Evolutionary conservation across 2,888 invertebrate genomes (phyloP).

Genomic region (Chymomyza fuscimana): DNA sequence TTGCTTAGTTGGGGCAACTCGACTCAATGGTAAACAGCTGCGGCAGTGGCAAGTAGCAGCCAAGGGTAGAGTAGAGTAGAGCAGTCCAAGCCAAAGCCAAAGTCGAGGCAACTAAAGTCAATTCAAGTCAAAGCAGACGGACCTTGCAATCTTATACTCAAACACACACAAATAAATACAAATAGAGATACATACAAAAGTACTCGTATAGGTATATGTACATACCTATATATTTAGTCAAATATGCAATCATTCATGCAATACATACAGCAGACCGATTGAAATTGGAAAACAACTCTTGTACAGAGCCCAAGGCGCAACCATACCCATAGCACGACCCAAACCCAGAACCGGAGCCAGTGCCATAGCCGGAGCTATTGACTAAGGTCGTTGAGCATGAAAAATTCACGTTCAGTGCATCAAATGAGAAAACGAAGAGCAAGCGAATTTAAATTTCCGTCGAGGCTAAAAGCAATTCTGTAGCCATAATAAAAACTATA

Average conservation of each 20-base stretch:
- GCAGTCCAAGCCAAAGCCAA: neutral
- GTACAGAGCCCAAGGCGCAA: neutral
- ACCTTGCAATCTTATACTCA: too few relatives aligned
- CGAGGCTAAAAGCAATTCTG: neutral
- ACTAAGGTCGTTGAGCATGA: neutral
- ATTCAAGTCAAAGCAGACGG: neutral
- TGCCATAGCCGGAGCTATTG: neutral
- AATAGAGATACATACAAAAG: neutral
- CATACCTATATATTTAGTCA: neutral
- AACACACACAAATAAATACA: neutral
- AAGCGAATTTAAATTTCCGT: constrained; percentile 17
- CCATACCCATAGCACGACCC: neutral
- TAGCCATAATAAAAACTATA: neutral
- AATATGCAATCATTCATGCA: constrained; percentile 21
- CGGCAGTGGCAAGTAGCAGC: neutral
- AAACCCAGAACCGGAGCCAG: neutral
- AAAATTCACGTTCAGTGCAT: neutral
- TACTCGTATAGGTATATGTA: neutral
- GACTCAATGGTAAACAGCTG: constrained; percentile 2
- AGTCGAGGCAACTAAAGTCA: neutral
- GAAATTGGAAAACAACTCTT: constrained; percentile 11
- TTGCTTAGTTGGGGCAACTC: constrained; percentile 8
- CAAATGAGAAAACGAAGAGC: constrained; percentile 5
- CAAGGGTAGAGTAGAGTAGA: neutral
- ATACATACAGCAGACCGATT: constrained; percentile 4